These are phyloP conservation scores for Nicator chloris DNA, from an alignment of 2,113 vertebrate species.

Conservation along the genomic window DNA sequence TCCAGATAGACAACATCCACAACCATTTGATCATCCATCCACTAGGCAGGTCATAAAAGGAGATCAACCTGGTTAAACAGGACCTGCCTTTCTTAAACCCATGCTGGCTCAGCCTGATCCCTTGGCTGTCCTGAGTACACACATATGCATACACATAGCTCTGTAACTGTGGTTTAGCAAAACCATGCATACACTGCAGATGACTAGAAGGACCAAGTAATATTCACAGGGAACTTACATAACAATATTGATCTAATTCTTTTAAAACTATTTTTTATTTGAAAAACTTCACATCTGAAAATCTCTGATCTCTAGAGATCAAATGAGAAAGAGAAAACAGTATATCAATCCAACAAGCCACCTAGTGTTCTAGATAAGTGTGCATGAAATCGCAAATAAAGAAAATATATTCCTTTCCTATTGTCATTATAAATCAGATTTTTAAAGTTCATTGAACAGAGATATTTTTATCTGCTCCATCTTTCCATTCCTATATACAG, in stretches of 20 bases:
- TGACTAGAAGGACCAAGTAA: background rate
- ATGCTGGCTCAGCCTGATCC: background rate
- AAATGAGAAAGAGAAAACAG: background rate
- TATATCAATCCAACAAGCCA: background rate
- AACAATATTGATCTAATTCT: background rate
- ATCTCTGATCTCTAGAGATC: background rate
- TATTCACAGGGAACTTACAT: background rate
- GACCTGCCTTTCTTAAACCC: background rate
- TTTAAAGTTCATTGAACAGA: background rate
- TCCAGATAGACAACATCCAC: background rate
- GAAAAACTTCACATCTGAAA: background rate
- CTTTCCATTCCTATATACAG: background rate
- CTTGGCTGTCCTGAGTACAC: background rate
- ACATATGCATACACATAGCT: background rate
- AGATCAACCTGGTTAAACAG: no score
- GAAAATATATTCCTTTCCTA: background rate
- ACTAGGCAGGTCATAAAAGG: background rate
- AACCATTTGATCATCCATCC: background rate
- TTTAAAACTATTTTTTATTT: background rate
- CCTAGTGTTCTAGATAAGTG: background rate
- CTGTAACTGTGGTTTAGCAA: background rate
- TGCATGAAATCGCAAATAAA: background rate
- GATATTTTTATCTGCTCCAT: slow-evolving; percentile 6
- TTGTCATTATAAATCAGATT: background rate
- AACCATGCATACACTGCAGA: background rate